Conservation (phyloP, 2,888 invertebrate genomes). For the Synergus umbraculus region DNA sequence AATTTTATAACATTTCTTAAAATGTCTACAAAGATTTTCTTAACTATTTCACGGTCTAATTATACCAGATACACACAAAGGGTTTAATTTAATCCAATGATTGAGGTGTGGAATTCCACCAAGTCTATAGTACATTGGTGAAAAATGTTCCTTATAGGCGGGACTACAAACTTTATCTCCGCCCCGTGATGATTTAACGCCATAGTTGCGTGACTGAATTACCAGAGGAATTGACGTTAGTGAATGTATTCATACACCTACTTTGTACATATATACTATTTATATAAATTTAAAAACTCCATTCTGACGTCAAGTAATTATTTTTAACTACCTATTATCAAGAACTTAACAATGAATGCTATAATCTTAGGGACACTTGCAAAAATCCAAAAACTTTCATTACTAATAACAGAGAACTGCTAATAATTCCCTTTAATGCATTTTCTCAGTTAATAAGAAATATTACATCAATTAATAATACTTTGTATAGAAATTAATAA, state of each 20-base stretch:
- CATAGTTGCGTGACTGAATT: conserved; percentile 66
- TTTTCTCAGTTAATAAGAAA: too few species aligned
- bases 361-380: too few species aligned
- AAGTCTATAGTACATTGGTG: conserved; percentile 63
- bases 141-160: conserved; percentile 67
- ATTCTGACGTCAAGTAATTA: background rate
- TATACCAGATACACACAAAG: background rate
- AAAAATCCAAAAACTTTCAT: too few species aligned
- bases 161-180: conserved; percentile 66
- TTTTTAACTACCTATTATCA: background rate
- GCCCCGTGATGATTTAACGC: conserved; percentile 66
- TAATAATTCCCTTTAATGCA: too few species aligned
- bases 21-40: background rate
- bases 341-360: too few species aligned
- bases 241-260: background rate
- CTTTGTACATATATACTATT: background rate
- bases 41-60: background rate
- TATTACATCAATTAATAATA: too few species aligned
- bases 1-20: too few species aligned
- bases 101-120: background rate
- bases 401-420: too few species aligned
- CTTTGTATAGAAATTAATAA: too few species aligned
- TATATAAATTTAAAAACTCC: background rate
- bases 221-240: conserved; percentile 24
- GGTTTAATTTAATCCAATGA: conserved; percentile 5